Evolutionary conservation across 1,140 invertebrate species (phyloP).

Genomic region (Eurytemora carolleeae): DNA sequence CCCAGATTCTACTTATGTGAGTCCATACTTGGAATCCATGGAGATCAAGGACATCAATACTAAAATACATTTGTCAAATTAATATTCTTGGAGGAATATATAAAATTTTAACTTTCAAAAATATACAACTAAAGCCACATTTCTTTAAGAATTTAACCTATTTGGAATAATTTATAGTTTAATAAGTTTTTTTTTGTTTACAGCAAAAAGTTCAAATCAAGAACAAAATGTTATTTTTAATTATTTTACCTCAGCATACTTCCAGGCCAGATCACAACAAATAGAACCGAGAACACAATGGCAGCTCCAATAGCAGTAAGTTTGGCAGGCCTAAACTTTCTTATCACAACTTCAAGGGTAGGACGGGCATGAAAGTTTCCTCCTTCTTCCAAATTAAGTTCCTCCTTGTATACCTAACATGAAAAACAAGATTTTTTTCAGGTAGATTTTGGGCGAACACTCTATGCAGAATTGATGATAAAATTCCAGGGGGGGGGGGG

Average conservation of each 20-base stretch:
- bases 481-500: too few relatives aligned
- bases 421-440: too few relatives aligned
- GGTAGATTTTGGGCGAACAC: too few relatives aligned
- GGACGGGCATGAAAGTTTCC: conserved; percentile 10
- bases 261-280: conserved; percentile 16
- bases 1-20: conserved; percentile 13
- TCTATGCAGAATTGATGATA: too few relatives aligned
- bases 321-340: conserved; percentile 15
- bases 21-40: conserved; percentile 16
- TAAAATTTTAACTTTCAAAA: too few relatives aligned
- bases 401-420: conserved; percentile 1
- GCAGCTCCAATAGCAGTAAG: conserved; percentile 12
- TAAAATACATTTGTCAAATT: not conserved
- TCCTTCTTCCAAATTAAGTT: conserved; percentile 6
- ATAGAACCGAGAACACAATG: conserved; percentile 12
- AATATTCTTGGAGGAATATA: too few relatives aligned
- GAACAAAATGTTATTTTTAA: too few relatives aligned
- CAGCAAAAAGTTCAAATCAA: too few relatives aligned
- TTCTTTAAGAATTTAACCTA: too few relatives aligned
- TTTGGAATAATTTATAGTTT: too few relatives aligned
- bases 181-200: too few relatives aligned
- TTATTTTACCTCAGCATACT: conserved; percentile 15
- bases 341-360: conserved; percentile 8
- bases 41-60: conserved; percentile 9
- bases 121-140: too few relatives aligned